Evolutionary conservation across 2,888 invertebrate species (phyloP).

Genomic region (Oligia latruncula): DNA sequence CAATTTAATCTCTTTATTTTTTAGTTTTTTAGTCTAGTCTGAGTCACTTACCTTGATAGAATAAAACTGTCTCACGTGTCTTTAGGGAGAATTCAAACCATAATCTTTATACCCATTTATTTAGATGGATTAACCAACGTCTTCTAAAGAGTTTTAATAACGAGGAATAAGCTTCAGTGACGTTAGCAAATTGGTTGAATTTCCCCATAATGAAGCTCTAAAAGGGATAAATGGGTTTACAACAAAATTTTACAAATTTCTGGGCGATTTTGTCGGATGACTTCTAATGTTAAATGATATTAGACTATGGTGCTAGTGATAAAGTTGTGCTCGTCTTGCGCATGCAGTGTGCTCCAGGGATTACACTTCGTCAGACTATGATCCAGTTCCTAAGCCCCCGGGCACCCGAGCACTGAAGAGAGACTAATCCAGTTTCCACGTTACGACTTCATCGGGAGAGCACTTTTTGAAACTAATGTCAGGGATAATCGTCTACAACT

Average conservation of each 20-base stretch:
- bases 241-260: slow-evolving; percentile 42
- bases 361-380: slow-evolving; percentile 64
- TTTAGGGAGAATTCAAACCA: not conserved
- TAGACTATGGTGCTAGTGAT: slow-evolving; percentile 40
- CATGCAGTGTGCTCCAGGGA: slow-evolving; percentile 50
- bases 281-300: slow-evolving; percentile 50
- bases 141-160: slow-evolving; percentile 31
- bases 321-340: slow-evolving; percentile 47
- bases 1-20: not conserved
- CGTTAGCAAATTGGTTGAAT: slow-evolving; percentile 58
- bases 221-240: slow-evolving; percentile 47
- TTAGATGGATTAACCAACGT: slow-evolving; percentile 25
- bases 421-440: slow-evolving; percentile 59
- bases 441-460: slow-evolving; percentile 53
- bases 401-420: slow-evolving; percentile 43
- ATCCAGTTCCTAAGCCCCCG: slow-evolving; percentile 56
- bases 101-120: slow-evolving; percentile 7
- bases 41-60: not conserved
- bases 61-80: not conserved
- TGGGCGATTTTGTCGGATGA: slow-evolving; percentile 31
- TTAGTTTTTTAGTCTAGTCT: not conserved
- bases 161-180: slow-evolving; percentile 42
- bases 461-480: slow-evolving; percentile 53
- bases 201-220: slow-evolving; percentile 46
- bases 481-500: slow-evolving; percentile 36